Evolutionary conservation across 1,140 invertebrate species (phyloP).

Genomic region (Phymastichus coffea): DNA sequence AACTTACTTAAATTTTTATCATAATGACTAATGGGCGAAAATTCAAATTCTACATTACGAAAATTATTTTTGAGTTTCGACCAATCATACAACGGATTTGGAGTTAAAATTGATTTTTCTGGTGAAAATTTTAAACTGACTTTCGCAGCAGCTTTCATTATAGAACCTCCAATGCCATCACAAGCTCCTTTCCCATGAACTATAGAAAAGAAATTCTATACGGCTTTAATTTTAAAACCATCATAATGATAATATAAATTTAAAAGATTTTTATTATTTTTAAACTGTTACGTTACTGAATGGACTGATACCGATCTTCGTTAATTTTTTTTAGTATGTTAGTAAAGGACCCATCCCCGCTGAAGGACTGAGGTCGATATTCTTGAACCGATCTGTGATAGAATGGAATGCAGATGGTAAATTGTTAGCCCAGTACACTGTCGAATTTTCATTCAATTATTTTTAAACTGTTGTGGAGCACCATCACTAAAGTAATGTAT

Average conservation of each 20-base stretch:
- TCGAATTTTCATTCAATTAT: too few species aligned
- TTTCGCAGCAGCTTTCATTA: constrained; percentile 23
- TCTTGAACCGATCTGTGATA: too few species aligned
- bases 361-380: too few species aligned
- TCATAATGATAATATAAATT: constrained; percentile 24
- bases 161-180: constrained; percentile 28
- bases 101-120: constrained; percentile 7
- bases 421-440: too few species aligned
- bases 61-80: constrained; percentile 3
- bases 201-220: constrained; percentile 40
- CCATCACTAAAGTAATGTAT: background rate
- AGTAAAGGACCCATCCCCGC: too few species aligned
- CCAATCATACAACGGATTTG: background rate
- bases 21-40: background rate
- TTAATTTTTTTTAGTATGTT: too few species aligned
- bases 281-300: too few species aligned
- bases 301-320: too few species aligned
- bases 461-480: constrained; percentile 9
- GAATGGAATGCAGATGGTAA: too few species aligned
- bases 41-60: background rate
- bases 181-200: too few species aligned
- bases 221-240: constrained; percentile 29
- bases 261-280: constrained; percentile 30
- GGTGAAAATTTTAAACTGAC: constrained; percentile 16
- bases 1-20: too few species aligned